Base-by-base conservation (phyloP, 2,113 vertebrate species). In the Hipposideros armiger region DNA sequence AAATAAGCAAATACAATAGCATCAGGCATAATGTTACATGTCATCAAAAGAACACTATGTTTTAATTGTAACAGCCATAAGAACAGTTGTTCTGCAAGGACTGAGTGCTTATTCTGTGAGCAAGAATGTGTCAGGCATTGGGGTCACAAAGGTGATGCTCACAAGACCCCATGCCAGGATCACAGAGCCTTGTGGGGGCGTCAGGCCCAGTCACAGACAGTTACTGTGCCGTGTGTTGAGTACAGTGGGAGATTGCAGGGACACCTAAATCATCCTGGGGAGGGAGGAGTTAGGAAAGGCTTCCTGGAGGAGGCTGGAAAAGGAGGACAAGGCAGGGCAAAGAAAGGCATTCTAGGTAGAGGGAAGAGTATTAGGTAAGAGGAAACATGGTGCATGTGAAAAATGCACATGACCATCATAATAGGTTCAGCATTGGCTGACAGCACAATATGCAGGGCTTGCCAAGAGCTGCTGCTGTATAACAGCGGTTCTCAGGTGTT, bases 391-490 rank as follows among this genome's bases (percentile, higher is more conserved):
- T 4, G 5, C 11, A 9, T 0, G 5, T 19, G 47, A 45, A 17
- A 17, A 73, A 64, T 0, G 8, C 22, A 30, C 36, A 9, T 45
- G 76, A 54, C 3, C 14, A 0, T 7, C 47, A 50, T 50, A 9
- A 0, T 4, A 30, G 56, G 28, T 17, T 36, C 62, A 4, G 40
- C 0, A 1, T 9, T 22, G 13, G 30, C 19, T 5, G n/a, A 22
- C 42, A 11, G 80, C 47, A 13, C 7, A 7, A 50, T 3, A 1
- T 1, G 30, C 36, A 42, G 64, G 78, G 16, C 20, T 64, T 10
- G 64, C 40, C 64, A 11, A 15, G 36, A 30, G 16, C 58, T 17
- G 85, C 3, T 30, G 50, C 6, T 32, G 7, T 26, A 2, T 19
- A 15, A 28, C 32, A 64, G 20, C 1, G 0, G 10, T 45, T 54